These are phyloP conservation scores for Tragulus kanchil DNA, from an alignment of 2,113 vertebrate genomes.

Conservation along the genomic window DNA sequence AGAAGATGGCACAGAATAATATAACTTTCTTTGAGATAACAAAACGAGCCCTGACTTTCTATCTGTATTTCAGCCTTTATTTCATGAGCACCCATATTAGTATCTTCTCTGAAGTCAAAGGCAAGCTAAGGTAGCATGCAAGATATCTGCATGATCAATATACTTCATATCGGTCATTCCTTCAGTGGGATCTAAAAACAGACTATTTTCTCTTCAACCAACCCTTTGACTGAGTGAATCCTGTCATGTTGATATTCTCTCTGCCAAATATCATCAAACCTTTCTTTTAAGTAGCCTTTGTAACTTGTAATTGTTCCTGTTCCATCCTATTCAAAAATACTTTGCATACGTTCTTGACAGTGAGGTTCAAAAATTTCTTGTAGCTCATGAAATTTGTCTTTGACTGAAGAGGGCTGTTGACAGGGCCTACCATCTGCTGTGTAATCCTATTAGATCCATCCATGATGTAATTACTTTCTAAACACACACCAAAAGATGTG, in stretches of 20 bases:
- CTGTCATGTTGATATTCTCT: neutral
- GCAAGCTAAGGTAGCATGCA: neutral
- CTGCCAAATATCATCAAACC: neutral
- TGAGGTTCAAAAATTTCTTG: neutral
- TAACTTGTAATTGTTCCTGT: neutral
- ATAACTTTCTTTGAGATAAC: neutral
- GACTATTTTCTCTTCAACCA: neutral
- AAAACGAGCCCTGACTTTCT: neutral
- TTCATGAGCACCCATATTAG: neutral
- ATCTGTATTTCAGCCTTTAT: neutral
- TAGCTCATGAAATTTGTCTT: conserved; percentile 21
- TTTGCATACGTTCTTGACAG: neutral
- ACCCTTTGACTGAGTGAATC: neutral
- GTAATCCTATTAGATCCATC: neutral
- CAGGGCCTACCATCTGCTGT: neutral
- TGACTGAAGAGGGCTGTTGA: neutral
- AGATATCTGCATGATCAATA: neutral
- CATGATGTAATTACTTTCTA: conserved; percentile 3
- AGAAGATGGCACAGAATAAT: conserved; percentile 5
- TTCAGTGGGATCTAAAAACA: neutral
- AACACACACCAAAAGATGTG: neutral
- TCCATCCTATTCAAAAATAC: neutral
- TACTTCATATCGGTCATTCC: neutral
- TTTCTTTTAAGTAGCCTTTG: neutral
- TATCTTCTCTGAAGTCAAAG: neutral